These are phyloP conservation scores for Gyps fulvus DNA, from an alignment of 2,113 vertebrate genomes.

Conservation along the genomic window DNA sequence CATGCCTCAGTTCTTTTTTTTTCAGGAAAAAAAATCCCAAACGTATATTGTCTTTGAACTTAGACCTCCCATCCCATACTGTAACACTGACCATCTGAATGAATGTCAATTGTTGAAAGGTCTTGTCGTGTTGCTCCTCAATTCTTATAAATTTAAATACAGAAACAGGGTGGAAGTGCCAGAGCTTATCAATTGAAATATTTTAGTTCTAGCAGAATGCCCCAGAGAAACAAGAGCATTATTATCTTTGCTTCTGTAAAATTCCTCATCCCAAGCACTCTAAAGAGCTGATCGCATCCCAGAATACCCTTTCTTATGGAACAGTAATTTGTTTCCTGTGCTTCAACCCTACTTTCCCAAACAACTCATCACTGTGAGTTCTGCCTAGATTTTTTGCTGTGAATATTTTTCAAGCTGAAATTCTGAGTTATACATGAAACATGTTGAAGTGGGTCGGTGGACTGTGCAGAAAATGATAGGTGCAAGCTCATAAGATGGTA, in stretches of 20 bases:
- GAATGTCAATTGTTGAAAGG: neutral
- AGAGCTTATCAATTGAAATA: neutral
- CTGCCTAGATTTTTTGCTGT: neutral
- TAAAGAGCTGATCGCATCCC: neutral
- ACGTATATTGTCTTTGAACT: neutral
- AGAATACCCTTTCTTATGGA: neutral
- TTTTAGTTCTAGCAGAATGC: neutral
- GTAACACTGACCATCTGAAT: neutral
- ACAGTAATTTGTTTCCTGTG: neutral
- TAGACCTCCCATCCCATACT: neutral
- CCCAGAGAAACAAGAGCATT: neutral
- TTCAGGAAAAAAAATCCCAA: accelerated
- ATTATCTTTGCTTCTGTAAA: neutral
- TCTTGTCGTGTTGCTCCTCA: neutral
- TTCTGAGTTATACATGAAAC: neutral
- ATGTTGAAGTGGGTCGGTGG: neutral
- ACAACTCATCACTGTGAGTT: neutral
- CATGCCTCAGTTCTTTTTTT: neutral
- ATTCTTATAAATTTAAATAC: neutral
- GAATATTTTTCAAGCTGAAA: neutral
- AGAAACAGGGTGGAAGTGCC: neutral
- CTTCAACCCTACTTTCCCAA: neutral
- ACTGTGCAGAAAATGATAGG: neutral
- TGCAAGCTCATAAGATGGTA: neutral
- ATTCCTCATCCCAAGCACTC: neutral